A percentile compares a stretch with the other conserved stretches of the same genome.
phyloP scores from a whole-genome alignment of 2,113 vertebrate species.

The Ophiodon elongatus region DNA sequence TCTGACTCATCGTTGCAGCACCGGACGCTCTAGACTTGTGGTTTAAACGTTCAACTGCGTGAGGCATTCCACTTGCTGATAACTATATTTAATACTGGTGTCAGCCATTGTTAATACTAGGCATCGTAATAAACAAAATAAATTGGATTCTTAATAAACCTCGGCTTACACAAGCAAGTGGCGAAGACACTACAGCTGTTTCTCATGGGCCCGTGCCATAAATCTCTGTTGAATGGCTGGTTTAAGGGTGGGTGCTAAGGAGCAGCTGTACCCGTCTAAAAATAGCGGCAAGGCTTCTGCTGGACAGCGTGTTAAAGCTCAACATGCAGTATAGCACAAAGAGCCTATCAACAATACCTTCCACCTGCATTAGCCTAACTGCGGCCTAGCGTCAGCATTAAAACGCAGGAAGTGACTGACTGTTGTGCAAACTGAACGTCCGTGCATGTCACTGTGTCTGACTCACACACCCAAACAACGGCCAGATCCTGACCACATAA shows the following conservation, averaged over 20 bases:
- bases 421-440: conserved; percentile 69
- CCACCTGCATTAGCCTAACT: conserved; percentile 69
- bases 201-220: conserved; percentile 69
- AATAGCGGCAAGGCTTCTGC: conserved; percentile 74
- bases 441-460: conserved; percentile 53
- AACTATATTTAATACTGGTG: conserved; percentile 27
- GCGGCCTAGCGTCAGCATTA: conserved; percentile 73
- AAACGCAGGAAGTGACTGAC: conserved; percentile 66
- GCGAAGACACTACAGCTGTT: conserved; percentile 75
- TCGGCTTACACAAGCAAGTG: conserved; percentile 48
- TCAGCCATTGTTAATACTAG: conserved; percentile 42
- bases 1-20: conserved; percentile 71
- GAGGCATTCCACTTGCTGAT: conserved; percentile 57
- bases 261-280: conserved; percentile 82
- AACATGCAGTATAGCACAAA: conserved; percentile 74
- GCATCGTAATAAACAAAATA: conserved; percentile 33
- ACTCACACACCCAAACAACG: conserved; percentile 75
- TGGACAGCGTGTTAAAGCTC: conserved; percentile 66
- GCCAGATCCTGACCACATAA: conserved; percentile 63
- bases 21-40: conserved; percentile 52
- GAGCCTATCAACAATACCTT: conserved; percentile 65
- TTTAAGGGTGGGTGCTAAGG: conserved; percentile 72
- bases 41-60: conserved; percentile 40
- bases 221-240: conserved; percentile 75
- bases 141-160: conserved; percentile 8